Evolutionary conservation across 2,113 vertebrate species (phyloP).

Genomic region (Chionis minor): DNA sequence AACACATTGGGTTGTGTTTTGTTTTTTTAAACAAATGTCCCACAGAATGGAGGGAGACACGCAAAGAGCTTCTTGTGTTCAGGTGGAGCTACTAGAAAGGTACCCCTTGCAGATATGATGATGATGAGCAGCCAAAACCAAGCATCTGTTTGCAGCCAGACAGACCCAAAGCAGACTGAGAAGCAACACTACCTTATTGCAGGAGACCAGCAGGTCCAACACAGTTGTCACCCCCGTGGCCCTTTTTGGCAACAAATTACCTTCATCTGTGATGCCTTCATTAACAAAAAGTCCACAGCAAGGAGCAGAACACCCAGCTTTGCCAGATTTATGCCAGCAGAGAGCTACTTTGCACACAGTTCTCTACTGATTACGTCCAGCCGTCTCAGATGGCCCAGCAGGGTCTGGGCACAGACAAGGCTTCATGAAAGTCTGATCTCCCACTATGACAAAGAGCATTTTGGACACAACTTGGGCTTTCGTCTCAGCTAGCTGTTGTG

Average conservation of each 20-base stretch:
- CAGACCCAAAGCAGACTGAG: not conserved
- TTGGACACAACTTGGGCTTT: not conserved
- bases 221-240: not conserved
- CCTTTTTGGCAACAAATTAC: not conserved
- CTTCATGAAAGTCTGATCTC: not conserved
- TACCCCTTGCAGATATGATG: not conserved
- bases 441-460: not conserved
- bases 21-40: not conserved
- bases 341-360: not conserved
- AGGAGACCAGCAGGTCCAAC: not conserved
- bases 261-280: not conserved
- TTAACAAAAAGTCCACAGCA: not conserved
- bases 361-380: not conserved
- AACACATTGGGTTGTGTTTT: not conserved
- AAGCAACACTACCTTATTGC: not conserved
- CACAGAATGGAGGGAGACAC: not conserved
- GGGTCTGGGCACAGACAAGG: accelerated
- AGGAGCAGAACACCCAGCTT: not conserved
- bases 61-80: not conserved
- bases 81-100: not conserved
- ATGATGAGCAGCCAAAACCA: not conserved
- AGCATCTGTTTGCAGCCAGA: not conserved
- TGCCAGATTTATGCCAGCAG: not conserved
- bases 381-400: not conserved
- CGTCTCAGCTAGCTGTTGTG: not conserved